Evolutionary conservation across 2,888 invertebrate species (phyloP), one percentile per base, ranked within the genome.

Genomic region (Keiferia lycopersicella): DNA sequence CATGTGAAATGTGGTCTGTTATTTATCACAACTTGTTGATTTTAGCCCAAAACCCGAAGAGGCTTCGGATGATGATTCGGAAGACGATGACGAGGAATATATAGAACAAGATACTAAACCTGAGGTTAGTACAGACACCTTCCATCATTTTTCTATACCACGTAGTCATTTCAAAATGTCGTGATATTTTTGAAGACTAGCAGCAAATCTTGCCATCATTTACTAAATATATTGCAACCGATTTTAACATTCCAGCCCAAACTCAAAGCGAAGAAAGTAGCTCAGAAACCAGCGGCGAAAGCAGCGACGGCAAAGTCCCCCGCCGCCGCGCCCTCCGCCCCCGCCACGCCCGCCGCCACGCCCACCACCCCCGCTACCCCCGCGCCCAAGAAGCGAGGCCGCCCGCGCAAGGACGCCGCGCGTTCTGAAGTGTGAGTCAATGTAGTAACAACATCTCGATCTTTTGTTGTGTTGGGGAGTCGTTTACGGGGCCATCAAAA

Each of bases 401-500:
- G 90, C 0, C 90, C 90, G 41, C 81, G 88, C 68, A 89, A 88
- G 68, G 84, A 81, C 34, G 0, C 67, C 66, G 6, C 63, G 10
- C 48, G 64, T 0, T 71, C 73, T 50, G 76, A 75, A 66, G 68
- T 79, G 83, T 85, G 51, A 77, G 83, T 78, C 1, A 16, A 16
- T 41, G 14, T 3, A 14, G 3, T 1, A 41, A 39, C 39, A 2
- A 12, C 12, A 8, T 8, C 2, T 6, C 30, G 2, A 30, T 30
- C 30, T 30, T 4, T 30, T 30, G 2, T 30, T 6, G 30, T 30
- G 30, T 30, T 2, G 30, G 30, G 6, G 3, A 30, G 30, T 30
- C 30, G 30, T 4, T 30, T 30, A 30, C 30, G 3, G 30, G 6
- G 3, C 30, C 30, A 6, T 4, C 6, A 6, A 30, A 30, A 2